These are phyloP conservation scores for Mastomys natalensis DNA, from an alignment of 2,113 vertebrate genomes.

Conservation along the genomic window DNA sequence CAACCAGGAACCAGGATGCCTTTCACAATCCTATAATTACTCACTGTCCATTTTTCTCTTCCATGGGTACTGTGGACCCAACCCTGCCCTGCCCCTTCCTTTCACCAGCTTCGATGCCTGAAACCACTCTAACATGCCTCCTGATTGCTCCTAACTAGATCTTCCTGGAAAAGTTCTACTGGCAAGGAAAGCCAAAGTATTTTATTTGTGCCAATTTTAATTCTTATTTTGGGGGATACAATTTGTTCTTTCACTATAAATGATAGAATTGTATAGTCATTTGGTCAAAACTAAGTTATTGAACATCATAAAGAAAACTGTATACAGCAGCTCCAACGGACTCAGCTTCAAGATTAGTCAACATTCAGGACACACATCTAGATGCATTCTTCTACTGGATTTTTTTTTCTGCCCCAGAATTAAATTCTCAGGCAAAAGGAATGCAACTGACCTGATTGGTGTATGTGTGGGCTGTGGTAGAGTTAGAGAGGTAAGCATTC, in stretches of 20 bases:
- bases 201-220: not conserved
- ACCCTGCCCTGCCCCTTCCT: not conserved
- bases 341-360: not conserved
- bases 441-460: not conserved
- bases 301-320: not conserved
- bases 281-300: not conserved
- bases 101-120: not conserved
- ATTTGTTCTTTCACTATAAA: constrained; percentile 1
- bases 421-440: not conserved
- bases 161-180: not conserved
- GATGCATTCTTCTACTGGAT: not conserved
- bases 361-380: not conserved
- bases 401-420: not conserved
- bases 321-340: not conserved
- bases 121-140: not conserved
- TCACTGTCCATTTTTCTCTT: not conserved
- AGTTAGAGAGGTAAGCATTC: not conserved
- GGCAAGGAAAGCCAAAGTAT: not conserved
- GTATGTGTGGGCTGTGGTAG: not conserved
- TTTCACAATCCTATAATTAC: too few species aligned
- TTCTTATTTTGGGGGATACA: not conserved
- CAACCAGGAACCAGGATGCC: too few species aligned
- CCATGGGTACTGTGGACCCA: not conserved
- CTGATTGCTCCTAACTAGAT: not conserved
- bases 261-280: not conserved